Percentiles rank a stretch among this genome's conserved stretches.
Evolutionary conservation across 2,888 invertebrate species (phyloP).

Genomic region (Xestia ashworthii): DNA sequence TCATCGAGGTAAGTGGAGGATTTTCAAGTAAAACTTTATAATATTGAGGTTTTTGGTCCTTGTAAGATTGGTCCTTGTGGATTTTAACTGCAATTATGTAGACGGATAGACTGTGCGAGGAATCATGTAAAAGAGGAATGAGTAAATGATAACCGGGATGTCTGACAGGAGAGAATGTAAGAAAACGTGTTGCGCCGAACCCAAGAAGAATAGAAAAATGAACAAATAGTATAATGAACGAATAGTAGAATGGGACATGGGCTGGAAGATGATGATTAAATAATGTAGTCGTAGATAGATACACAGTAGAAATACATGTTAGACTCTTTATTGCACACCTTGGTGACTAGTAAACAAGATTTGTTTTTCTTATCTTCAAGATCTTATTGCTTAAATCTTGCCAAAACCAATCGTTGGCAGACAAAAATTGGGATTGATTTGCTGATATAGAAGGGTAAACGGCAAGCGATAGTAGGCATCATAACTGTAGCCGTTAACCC

Average conservation of each 20-base stretch:
- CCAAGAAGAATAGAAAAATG: too few species aligned
- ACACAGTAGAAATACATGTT: too few species aligned
- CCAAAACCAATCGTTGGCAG: not conserved
- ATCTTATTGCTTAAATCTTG: not conserved
- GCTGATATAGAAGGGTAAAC: not conserved
- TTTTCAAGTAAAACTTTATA: slow-evolving; percentile 30
- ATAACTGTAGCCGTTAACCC: too few species aligned
- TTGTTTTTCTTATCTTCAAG: not conserved
- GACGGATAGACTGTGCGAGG: too few species aligned
- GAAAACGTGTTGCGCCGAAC: too few species aligned
- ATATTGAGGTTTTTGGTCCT: slow-evolving; percentile 3
- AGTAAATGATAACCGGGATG: too few species aligned
- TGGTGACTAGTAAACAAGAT: not conserved
- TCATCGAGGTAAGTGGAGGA: slow-evolving; percentile 33
- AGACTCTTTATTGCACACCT: not conserved
- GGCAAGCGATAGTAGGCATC: not conserved
- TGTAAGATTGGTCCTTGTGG: not conserved
- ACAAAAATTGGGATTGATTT: not conserved
- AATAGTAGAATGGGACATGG: too few species aligned
- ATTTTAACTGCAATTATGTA: not conserved
- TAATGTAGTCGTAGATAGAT: too few species aligned
- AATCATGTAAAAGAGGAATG: too few species aligned
- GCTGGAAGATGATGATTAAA: too few species aligned
- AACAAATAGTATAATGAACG: too few species aligned
- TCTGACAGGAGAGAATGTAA: too few species aligned